Conservation (phyloP, 2,113 vertebrate species). For the Perognathus longimembris region DNA sequence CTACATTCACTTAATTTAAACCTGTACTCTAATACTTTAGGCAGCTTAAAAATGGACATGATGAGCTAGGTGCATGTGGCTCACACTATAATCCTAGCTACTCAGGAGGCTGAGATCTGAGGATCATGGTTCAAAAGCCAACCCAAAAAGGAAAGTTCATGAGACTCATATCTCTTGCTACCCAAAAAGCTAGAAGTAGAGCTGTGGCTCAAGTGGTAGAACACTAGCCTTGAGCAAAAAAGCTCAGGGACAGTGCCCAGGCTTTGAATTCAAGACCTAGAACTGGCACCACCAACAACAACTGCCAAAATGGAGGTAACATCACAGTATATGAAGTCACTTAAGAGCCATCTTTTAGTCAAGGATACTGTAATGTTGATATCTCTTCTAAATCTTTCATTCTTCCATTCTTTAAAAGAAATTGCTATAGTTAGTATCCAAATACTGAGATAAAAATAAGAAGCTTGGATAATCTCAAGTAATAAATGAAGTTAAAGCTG, state of each 20-base stretch:
- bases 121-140: too few relatives aligned
- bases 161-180: too few relatives aligned
- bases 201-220: too few relatives aligned
- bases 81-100: too few relatives aligned
- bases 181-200: too few relatives aligned
- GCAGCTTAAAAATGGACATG: conserved; percentile 61
- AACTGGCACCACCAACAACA: too few relatives aligned
- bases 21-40: conserved; percentile 65
- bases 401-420: conserved; percentile 35
- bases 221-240: too few relatives aligned
- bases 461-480: background rate
- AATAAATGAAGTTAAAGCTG: conserved; percentile 29
- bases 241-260: too few relatives aligned
- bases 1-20: conserved; percentile 72
- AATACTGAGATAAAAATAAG: background rate
- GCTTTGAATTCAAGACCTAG: too few relatives aligned
- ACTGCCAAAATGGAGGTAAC: conserved; percentile 59
- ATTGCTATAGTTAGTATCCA: background rate
- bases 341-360: background rate
- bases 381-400: background rate
- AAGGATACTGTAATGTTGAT: background rate
- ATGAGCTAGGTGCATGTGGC: too few relatives aligned
- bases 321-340: conserved; percentile 50
- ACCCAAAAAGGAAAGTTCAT: too few relatives aligned
- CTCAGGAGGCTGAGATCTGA: too few relatives aligned